Evolutionary conservation across 1,140 invertebrate genomes (phyloP).

Genomic region (Drosophila saltans): DNA sequence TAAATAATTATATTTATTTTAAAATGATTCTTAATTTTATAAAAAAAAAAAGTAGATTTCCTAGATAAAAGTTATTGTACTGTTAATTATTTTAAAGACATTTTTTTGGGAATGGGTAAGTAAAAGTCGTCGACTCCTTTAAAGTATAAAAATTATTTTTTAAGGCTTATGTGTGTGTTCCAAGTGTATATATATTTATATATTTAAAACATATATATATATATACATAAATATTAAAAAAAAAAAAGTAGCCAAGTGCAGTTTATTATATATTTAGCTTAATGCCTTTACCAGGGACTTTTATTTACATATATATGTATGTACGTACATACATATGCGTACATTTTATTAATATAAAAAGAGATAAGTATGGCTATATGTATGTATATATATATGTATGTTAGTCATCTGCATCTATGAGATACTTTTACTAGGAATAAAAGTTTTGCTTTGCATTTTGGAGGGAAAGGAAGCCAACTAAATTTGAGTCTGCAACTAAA

Average conservation of each 20-base stretch:
- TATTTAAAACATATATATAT: background rate
- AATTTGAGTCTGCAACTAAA: conserved; percentile 21
- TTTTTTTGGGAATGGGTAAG: background rate
- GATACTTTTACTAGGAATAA: background rate
- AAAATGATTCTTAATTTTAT: too few relatives aligned
- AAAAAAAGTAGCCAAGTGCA: background rate
- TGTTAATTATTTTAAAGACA: too few relatives aligned
- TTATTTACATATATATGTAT: background rate
- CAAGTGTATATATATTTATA: background rate
- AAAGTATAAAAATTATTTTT: background rate
- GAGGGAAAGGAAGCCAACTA: conserved; percentile 8
- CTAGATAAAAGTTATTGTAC: too few relatives aligned
- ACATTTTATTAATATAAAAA: background rate
- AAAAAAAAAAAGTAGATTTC: too few relatives aligned
- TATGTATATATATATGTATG: background rate
- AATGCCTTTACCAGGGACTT: conserved; percentile 4
- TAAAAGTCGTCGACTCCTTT: background rate
- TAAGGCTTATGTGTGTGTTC: background rate
- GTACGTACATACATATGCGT: too few relatives aligned
- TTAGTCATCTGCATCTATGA: background rate
- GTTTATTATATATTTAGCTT: conserved; percentile 4
- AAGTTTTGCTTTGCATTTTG: background rate
- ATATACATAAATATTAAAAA: too few relatives aligned
- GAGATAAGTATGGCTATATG: background rate
- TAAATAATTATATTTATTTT: too few relatives aligned